Evolutionary conservation across 1,140 invertebrate genomes (phyloP).

Genomic region (Octopus sinensis): DNA sequence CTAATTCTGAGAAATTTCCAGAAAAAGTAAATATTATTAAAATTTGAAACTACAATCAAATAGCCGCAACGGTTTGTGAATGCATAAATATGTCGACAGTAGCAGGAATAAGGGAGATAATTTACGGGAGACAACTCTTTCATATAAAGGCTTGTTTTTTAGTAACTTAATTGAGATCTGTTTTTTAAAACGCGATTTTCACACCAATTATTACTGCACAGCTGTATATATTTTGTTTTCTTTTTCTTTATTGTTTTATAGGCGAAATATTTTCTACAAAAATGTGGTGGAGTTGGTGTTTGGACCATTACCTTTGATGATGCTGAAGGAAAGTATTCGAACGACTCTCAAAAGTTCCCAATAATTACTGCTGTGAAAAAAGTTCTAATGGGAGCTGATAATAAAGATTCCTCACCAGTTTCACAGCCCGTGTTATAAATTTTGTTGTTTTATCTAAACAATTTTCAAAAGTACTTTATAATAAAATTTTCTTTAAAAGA

Average conservation of each 20-base stretch:
- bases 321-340: constrained; percentile 10
- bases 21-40: too few species aligned
- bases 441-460: too few species aligned
- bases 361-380: constrained; percentile 4
- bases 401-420: too few species aligned
- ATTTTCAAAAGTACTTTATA: too few species aligned
- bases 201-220: too few species aligned
- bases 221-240: neutral
- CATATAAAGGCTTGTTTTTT: neutral
- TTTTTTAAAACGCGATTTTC: neutral
- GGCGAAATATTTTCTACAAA: neutral
- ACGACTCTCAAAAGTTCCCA: constrained; percentile 12
- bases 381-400: neutral
- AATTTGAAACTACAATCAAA: too few species aligned
- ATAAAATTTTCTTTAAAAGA: too few species aligned
- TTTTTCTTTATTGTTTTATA: neutral
- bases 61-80: neutral
- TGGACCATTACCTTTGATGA: constrained; percentile 31
- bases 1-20: too few species aligned
- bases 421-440: too few species aligned
- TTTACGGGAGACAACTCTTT: neutral
- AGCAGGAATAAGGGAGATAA: neutral
- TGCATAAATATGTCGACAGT: neutral
- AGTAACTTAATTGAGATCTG: neutral
- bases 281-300: constrained; percentile 27